Evolutionary conservation across 2,888 invertebrate species (phyloP).

Genomic region (Lamproptera curius): DNA sequence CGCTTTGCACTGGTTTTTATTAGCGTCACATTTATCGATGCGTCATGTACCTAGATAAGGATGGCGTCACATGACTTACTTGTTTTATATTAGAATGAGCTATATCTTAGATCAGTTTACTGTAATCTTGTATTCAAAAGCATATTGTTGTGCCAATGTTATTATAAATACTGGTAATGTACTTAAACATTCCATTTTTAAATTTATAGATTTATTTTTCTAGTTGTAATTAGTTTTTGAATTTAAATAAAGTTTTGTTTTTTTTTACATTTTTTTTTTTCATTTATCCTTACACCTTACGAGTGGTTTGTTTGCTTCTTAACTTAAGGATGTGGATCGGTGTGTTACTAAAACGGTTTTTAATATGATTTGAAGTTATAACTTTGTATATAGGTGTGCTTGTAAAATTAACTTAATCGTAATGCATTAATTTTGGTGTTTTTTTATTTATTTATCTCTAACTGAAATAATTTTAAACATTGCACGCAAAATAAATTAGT

Average conservation of each 20-base stretch:
- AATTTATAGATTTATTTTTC: too few species aligned
- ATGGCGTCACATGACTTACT: constrained; percentile 26
- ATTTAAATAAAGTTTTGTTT: constrained; percentile 5
- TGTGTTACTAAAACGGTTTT: constrained; percentile 1
- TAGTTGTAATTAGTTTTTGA: too few species aligned
- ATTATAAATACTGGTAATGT: constrained; percentile 5
- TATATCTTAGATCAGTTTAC: constrained; percentile 9
- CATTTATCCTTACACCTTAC: constrained; percentile 15
- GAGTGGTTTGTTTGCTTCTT: constrained; percentile 6
- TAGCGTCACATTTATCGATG: constrained; percentile 24
- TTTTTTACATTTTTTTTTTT: constrained; percentile 24
- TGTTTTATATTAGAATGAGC: constrained; percentile 48
- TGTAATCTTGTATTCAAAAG: background rate
- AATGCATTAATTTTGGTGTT: too few species aligned
- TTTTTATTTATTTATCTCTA: too few species aligned
- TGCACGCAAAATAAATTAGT: too few species aligned
- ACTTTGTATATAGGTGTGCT: too few species aligned
- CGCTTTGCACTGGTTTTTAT: background rate
- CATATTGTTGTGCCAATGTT: background rate
- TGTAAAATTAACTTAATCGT: too few species aligned
- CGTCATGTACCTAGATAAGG: constrained; percentile 28
- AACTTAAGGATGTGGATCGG: background rate
- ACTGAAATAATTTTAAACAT: too few species aligned
- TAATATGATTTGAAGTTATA: too few species aligned
- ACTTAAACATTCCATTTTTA: too few species aligned